These are phyloP conservation scores for Ypsolopha sequella DNA, from an alignment of 2,888 invertebrate species.

Conservation along the genomic window DNA sequence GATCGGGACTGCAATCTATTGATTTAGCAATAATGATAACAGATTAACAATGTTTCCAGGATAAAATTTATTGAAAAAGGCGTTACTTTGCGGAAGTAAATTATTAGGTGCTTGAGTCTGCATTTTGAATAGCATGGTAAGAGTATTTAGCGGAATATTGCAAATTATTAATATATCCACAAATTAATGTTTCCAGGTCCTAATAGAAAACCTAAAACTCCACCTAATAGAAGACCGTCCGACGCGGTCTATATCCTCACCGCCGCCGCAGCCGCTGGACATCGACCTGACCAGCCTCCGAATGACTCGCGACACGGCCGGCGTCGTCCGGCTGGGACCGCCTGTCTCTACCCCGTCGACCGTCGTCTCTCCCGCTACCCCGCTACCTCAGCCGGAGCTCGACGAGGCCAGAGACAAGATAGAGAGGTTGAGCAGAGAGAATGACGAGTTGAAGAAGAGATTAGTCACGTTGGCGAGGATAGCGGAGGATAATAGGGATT, in stretches of 20 bases:
- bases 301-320: constrained; percentile 78
- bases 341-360: constrained; percentile 36
- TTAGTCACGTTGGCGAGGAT: constrained; percentile 60
- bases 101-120: no score
- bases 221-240: constrained; percentile 88
- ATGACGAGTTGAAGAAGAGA: constrained; percentile 60
- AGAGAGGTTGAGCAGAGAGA: constrained; percentile 46
- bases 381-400: constrained; percentile 51
- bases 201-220: constrained; percentile 80
- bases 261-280: constrained; percentile 85
- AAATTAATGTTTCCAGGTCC: constrained; percentile 68
- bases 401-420: constrained; percentile 47
- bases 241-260: constrained; percentile 81
- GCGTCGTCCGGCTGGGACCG: constrained; percentile 81
- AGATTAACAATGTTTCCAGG: constrained; percentile 44
- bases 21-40: not conserved
- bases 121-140: no score
- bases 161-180: no score
- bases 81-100: no score
- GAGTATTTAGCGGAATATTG: no score
- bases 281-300: constrained; percentile 78
- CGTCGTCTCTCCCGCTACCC: constrained; percentile 32
- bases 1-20: not conserved
- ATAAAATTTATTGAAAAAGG: no score
- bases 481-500: constrained; percentile 65